Base-by-base conservation (phyloP, 2,888 invertebrate species). In the Orthosia cruda region DNA sequence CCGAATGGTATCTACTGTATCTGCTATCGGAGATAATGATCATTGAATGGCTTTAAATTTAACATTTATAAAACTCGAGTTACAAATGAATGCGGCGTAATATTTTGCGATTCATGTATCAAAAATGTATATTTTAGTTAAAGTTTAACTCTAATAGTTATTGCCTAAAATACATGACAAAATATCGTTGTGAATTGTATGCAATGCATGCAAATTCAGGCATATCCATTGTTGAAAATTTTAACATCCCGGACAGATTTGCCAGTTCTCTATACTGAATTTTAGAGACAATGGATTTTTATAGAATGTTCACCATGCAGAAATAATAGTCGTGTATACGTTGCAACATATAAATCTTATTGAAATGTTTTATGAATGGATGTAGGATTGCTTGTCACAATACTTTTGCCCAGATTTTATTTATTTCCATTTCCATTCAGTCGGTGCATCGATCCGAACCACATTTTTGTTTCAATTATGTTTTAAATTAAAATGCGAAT, bases 231-330 rank as follows among this genome's bases (percentile, higher is more conserved):
- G 62, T 80, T 62, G 7, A 12, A 80, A 61, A 58, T 68, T 40
- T 72, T 5, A 77, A 81, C 18, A 68, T 45, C 12, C 49, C 15
- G 23, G 52, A 58, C 73, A 63, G 68, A 64, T 72, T 81, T 77
- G 65, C n/a, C 61, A 54, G 54, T 80, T 47, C 61, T 57, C 15
- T 65, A 23, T 74, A 54, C 52, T 50, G 54, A 65, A 73, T 77
- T 67, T 70, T 71, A 40, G 58, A 49, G 40, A 54, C 50, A 57
- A 68, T 32, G 49, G 47, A 67, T 64, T 81, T 79, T 67, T 58
- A 20, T 63, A 64, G 4, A 81, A 67, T 59, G 58, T 50, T 62
- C 16, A 23, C 50, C 16, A 65, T 68, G 32, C 50, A 15, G 49
- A 62, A 62, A 45, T 75, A 76, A 65, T 66, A 76, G 49, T 45